phyloP scores from a whole-genome alignment of 2,888 invertebrate species.

The Aplocera efformata region DNA sequence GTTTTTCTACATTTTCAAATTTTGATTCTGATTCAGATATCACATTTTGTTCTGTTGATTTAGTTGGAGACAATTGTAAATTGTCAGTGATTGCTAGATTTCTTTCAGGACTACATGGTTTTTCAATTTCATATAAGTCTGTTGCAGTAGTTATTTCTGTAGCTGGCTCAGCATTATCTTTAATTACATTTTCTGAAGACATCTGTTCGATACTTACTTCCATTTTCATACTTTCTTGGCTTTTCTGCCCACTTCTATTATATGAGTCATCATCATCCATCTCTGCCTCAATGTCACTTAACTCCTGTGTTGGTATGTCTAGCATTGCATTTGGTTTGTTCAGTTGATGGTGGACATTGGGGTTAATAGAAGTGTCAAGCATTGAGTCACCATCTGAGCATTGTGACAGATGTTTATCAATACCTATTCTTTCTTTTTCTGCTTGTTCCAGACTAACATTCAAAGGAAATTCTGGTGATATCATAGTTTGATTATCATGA shows the following conservation, averaged over 20 bases:
- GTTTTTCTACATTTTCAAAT: neutral
- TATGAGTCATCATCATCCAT: conserved; percentile 19
- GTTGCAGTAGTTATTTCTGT: too few relatives aligned
- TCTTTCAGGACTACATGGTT: too few relatives aligned
- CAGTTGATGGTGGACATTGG: conserved; percentile 40
- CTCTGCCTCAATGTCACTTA: conserved; percentile 42
- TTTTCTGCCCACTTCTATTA: conserved; percentile 1
- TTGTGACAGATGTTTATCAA: neutral
- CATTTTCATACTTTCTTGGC: neutral
- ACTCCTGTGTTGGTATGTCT: conserved; percentile 61
- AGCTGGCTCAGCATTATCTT: neutral
- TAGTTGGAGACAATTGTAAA: too few relatives aligned
- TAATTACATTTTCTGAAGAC: neutral
- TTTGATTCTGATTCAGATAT: conserved; percentile 1
- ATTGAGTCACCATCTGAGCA: conserved; percentile 7
- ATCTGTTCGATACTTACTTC: neutral
- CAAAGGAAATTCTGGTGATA: too few relatives aligned
- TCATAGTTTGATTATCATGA: too few relatives aligned
- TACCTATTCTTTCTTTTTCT: neutral
- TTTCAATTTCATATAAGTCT: too few relatives aligned
- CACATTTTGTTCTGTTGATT: too few relatives aligned
- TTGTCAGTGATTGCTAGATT: too few relatives aligned
- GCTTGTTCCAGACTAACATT: too few relatives aligned
- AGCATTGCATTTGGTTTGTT: conserved; percentile 63
- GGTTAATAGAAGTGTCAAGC: conserved; percentile 10